These are phyloP conservation scores for Paradoxurus hermaphroditus DNA, from an alignment of 2,113 vertebrate genomes.

Conservation along the genomic window DNA sequence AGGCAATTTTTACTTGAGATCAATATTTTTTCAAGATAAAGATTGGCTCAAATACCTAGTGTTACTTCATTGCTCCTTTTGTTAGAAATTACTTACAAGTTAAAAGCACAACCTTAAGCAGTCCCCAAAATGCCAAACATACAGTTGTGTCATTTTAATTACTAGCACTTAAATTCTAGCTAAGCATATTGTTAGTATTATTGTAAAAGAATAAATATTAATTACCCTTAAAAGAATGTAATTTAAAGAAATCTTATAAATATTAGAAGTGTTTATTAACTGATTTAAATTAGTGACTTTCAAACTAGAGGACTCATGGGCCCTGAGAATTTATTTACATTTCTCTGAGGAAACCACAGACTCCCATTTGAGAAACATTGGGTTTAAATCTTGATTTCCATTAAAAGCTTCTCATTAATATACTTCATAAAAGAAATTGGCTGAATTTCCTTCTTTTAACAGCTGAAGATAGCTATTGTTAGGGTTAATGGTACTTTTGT, in stretches of 20 bases:
- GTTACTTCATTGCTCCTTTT: not conserved
- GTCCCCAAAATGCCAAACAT: constrained; percentile 53
- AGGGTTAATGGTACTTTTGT: constrained; percentile 72
- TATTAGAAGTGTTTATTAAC: constrained; percentile 60
- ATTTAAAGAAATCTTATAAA: constrained; percentile 49
- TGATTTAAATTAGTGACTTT: constrained; percentile 30
- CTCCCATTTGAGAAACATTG: constrained; percentile 50
- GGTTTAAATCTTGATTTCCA: constrained; percentile 66
- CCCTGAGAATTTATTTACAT: not conserved
- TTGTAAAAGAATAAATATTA: constrained; percentile 50
- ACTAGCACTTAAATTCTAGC: constrained; percentile 63
- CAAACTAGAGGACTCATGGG: not conserved
- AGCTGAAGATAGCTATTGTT: constrained; percentile 74
- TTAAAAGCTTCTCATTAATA: constrained; percentile 71
- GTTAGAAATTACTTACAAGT: constrained; percentile 23
- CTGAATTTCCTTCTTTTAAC: constrained; percentile 49
- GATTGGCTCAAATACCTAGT: not conserved
- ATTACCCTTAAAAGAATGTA: constrained; percentile 64
- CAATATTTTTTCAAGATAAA: constrained; percentile 27
- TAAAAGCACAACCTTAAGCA: constrained; percentile 8
- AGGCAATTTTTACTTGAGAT: not conserved
- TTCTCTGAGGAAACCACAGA: not conserved
- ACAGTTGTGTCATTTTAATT: constrained; percentile 73
- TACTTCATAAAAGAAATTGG: constrained; percentile 67
- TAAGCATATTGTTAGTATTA: constrained; percentile 15